Conservation (phyloP, 2,888 invertebrate species). For the Melolontha melolontha region DNA sequence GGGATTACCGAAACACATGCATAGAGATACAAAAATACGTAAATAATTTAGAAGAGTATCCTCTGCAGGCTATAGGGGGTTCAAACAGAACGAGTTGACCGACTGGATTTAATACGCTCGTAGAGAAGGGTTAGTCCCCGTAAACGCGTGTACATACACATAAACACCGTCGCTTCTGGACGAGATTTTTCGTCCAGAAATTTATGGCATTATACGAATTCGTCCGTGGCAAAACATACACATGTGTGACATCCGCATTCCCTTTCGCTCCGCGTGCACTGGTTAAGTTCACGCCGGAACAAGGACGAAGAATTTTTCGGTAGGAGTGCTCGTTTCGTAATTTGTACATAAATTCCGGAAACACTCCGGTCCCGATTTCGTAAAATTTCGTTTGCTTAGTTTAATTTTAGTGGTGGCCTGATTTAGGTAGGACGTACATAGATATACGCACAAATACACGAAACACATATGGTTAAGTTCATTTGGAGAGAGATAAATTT, state of each 20-base stretch:
- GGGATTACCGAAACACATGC: constrained; percentile 9
- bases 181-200: constrained; percentile 37
- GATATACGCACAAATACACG: not conserved
- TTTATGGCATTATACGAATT: constrained; percentile 32
- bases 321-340: constrained; percentile 7
- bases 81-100: constrained; percentile 33
- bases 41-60: constrained; percentile 32
- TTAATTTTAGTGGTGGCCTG: constrained; percentile 39
- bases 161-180: constrained; percentile 32
- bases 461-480: constrained; percentile 22
- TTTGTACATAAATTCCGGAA: constrained; percentile 36
- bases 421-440: constrained; percentile 13
- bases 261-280: constrained; percentile 17
- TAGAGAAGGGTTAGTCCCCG: constrained; percentile 41
- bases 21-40: constrained; percentile 22
- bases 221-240: constrained; percentile 9
- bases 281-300: constrained; percentile 1
- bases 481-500: constrained; percentile 20
- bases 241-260: constrained; percentile 15
- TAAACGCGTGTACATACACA: constrained; percentile 36
- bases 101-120: constrained; percentile 37
- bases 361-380: constrained; percentile 34
- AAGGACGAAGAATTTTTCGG: constrained; percentile 26
- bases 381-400: constrained; percentile 36
- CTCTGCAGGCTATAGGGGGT: constrained; percentile 10